These are phyloP conservation scores for Belonocnema kinseyi DNA, from an alignment of 1,140 invertebrate species.

Conservation along the genomic window DNA sequence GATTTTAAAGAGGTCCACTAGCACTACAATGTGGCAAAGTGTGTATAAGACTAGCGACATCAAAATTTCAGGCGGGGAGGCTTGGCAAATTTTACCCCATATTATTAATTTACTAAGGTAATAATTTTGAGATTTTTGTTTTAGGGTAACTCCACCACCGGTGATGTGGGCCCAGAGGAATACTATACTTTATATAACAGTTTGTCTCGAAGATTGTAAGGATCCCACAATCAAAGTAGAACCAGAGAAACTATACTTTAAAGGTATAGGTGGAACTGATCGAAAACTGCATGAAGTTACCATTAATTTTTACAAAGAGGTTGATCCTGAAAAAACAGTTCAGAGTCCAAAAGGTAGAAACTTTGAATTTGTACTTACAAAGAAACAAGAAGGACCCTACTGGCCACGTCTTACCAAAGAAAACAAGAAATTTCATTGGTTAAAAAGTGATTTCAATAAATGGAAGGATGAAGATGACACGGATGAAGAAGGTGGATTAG, in stretches of 20 bases:
- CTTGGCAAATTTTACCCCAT: too few relatives aligned
- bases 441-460: conserved; percentile 97
- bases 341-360: conserved; percentile 78
- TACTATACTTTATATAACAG: conserved; percentile 87
- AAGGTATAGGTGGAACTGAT: conserved; percentile 89
- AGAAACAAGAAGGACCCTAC: conserved; percentile 86
- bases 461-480: conserved; percentile 97
- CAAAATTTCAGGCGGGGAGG: too few relatives aligned
- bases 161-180: conserved; percentile 95
- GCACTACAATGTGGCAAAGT: too few relatives aligned
- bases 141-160: conserved; percentile 82
- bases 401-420: conserved; percentile 93
- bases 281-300: conserved; percentile 90
- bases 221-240: conserved; percentile 90
- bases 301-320: conserved; percentile 88
- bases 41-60: too few relatives aligned
- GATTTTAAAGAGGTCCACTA: too few relatives aligned
- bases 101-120: too few relatives aligned
- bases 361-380: conserved; percentile 77
- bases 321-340: conserved; percentile 86
- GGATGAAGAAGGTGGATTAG: conserved; percentile 77
- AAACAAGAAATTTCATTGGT: conserved; percentile 94
- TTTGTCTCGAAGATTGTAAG: conserved; percentile 93
- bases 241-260: conserved; percentile 88
- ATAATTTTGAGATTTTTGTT: conserved; percentile 40